phyloP scores from a whole-genome alignment of 2,888 invertebrate genomes.

The Pandemis corylana region DNA sequence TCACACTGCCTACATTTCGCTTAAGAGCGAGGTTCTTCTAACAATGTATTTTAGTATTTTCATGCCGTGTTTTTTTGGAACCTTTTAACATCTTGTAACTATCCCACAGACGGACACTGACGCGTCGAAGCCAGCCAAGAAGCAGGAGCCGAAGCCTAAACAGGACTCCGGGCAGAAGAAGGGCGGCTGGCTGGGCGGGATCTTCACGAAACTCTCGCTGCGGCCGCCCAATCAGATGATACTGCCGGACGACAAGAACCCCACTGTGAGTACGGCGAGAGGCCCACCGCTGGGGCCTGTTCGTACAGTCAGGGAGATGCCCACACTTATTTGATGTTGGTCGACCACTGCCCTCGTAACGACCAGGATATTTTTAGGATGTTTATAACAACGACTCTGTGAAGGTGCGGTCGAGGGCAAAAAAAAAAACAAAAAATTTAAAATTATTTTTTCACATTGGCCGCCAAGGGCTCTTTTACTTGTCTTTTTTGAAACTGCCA shows the following conservation, averaged over 20 bases:
- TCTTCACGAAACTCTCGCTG: constrained; percentile 92
- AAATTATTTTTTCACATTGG: too few species aligned
- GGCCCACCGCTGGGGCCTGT: too few species aligned
- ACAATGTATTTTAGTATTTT: too few species aligned
- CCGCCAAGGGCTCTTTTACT: too few species aligned
- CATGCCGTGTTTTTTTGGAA: too few species aligned
- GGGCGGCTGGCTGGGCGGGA: constrained; percentile 93
- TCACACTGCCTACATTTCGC: too few species aligned
- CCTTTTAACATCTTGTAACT: background rate
- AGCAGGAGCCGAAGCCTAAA: constrained; percentile 45
- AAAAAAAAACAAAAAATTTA: too few species aligned
- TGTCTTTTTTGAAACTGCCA: too few species aligned
- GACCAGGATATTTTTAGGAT: background rate
- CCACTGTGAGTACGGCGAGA: constrained; percentile 86
- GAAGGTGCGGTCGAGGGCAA: too few species aligned
- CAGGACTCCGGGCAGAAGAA: constrained; percentile 44
- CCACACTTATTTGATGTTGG: constrained; percentile 10
- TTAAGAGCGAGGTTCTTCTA: too few species aligned
- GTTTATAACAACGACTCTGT: background rate
- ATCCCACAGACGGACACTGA: constrained; percentile 86
- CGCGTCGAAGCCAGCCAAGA: constrained; percentile 51
- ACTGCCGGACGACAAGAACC: constrained; percentile 97
- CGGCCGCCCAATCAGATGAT: constrained; percentile 98
- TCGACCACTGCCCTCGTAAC: too few species aligned
- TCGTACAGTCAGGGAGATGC: constrained; percentile 1